A percentile compares a stretch with the other conserved stretches of the same genome.
These are phyloP conservation scores for Oxyscelio sp. DNA, from an alignment of 2,888 invertebrate genomes.

Conservation along the genomic window DNA sequence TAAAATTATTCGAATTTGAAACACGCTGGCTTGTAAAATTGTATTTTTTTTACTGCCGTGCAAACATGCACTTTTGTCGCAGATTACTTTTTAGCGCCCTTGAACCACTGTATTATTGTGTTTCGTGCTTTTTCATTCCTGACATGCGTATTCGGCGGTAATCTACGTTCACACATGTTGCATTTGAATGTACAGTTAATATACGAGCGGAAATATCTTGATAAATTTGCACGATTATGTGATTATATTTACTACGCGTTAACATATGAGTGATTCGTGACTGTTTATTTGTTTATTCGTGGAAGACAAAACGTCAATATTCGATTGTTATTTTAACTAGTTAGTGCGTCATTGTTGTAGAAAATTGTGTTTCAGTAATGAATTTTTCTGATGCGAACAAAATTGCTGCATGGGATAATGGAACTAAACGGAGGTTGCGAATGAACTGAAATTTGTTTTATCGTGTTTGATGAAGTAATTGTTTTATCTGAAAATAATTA, in stretches of 20 bases:
- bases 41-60: slow-evolving; percentile 44
- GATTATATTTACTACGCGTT: slow-evolving; percentile 57
- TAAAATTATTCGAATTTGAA: slow-evolving; percentile 21
- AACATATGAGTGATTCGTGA: slow-evolving; percentile 14
- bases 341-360: slow-evolving; percentile 8
- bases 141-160: slow-evolving; percentile 59
- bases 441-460: background rate
- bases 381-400: slow-evolving; percentile 10
- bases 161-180: slow-evolving; percentile 64
- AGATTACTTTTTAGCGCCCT: slow-evolving; percentile 58
- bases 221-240: slow-evolving; percentile 65
- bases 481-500: background rate
- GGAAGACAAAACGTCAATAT: slow-evolving; percentile 45
- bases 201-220: slow-evolving; percentile 68
- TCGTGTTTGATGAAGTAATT: background rate
- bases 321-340: slow-evolving; percentile 32
- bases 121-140: slow-evolving; percentile 47
- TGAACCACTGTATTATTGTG: slow-evolving; percentile 48
- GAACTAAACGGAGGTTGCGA: background rate
- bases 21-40: slow-evolving; percentile 30
- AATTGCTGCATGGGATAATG: background rate
- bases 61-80: slow-evolving; percentile 52
- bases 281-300: slow-evolving; percentile 48
- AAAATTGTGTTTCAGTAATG: slow-evolving; percentile 22
- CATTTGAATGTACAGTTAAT: slow-evolving; percentile 59